phyloP scores from a whole-genome alignment of 1,140 invertebrate genomes.

The Orchesella cincta region DNA sequence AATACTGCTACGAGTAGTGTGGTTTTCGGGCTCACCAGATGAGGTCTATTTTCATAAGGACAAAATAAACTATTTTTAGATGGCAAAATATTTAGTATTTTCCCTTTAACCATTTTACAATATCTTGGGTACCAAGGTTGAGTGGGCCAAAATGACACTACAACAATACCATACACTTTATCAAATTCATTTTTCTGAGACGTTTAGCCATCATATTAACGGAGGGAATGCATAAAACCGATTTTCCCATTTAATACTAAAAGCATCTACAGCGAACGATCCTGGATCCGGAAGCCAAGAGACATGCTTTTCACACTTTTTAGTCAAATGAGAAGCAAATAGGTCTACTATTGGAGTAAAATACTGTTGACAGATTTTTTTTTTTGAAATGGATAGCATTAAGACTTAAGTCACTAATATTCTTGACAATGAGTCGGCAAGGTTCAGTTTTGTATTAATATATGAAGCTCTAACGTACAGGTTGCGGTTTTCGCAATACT shows the following conservation, averaged over 20 bases:
- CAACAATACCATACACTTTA: not conserved
- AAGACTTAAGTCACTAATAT: not conserved
- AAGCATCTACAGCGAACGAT: not conserved
- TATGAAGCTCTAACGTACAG: not conserved
- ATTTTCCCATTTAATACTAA: not conserved
- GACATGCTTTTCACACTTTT: not conserved
- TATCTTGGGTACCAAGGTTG: conserved; percentile 5
- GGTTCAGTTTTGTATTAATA: conserved; percentile 10
- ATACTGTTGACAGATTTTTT: not conserved
- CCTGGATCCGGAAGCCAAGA: conserved; percentile 21
- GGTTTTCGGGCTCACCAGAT: not conserved
- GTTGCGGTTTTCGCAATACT: conserved; percentile 5
- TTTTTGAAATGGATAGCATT: not conserved
- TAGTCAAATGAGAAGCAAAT: conserved; percentile 9
- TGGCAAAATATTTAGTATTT: not conserved
- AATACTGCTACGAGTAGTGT: not conserved
- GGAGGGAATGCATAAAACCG: conserved; percentile 26
- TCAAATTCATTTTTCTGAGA: conserved; percentile 3
- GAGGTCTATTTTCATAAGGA: not conserved
- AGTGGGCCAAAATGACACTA: not conserved
- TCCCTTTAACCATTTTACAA: not conserved
- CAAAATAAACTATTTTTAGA: not conserved
- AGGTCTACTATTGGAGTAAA: not conserved
- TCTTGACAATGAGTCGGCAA: not conserved
- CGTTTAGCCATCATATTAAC: not conserved